Evolutionary conservation across 2,888 invertebrate genomes (phyloP), one percentile per base, ranked within the genome.

Genomic region (Galerucella calmariensis): DNA sequence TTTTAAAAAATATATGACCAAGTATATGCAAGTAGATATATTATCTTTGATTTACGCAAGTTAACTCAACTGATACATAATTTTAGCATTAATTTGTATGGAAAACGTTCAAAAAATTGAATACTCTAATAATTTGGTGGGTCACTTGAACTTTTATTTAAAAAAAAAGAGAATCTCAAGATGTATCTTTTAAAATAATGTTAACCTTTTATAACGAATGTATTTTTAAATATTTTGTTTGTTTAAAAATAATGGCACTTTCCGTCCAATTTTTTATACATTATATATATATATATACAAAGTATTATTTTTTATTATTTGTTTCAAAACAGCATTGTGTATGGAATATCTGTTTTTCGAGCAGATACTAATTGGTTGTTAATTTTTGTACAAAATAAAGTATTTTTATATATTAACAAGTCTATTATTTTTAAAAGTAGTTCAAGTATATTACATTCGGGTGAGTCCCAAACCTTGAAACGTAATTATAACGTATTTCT

Each of bases 391-490:
- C 79, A 78, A 78, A 77, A 77, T 77, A 75, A 80, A 78, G 66
- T 75, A 72, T 73, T 73, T 76, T 76, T 69, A 76, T 69, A 67
- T 66, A 72, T 75, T 6, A 51, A 48, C 71, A 51, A 16, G 51
- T 56, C 35, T 72, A 61, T 62, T 66, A 51, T 72, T 73, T 67
- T 65, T 75, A 1, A 67, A 80, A 75, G 77, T 81, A 81, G 81
- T 79, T 81, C 82, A 82, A 82, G 82, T 81, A 81, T 79, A 70
- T 61, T 72, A 78, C 79, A 72, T 75, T 74, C 75, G 67, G 72
- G 58, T 72, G 35, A 66, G 67, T 72, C 59, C 59, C 67, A 67
- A 72, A 76, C 81, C 81, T 81, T 81, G 80, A 6, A 72, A 72
- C 41, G 73, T 79, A 80, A 80, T 79, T 80, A 80, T 80, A 75